Conservation (phyloP, 2,113 vertebrate species). For the Sylvicapra grimmia region DNA sequence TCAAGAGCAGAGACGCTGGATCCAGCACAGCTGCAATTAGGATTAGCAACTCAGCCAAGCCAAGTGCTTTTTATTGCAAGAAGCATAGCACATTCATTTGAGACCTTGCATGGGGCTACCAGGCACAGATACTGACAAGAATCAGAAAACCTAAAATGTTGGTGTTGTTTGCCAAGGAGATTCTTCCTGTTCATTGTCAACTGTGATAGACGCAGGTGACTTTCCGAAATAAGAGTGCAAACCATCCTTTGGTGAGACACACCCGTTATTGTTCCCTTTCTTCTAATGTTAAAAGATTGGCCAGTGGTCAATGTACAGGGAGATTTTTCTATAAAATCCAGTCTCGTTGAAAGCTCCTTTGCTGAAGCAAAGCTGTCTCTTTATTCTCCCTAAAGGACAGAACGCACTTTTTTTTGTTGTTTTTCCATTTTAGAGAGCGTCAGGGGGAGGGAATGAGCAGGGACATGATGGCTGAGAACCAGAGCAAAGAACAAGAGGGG, state of each 20-base stretch:
- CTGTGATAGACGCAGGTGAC: neutral
- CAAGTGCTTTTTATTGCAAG: neutral
- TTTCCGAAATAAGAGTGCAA: neutral
- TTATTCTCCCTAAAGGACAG: neutral
- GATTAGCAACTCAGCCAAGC: neutral
- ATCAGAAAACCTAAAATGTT: neutral
- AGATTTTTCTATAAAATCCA: neutral
- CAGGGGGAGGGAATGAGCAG: neutral
- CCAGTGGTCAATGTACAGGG: neutral
- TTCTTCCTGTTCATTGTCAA: neutral
- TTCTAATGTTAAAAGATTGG: neutral
- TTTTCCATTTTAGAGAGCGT: neutral
- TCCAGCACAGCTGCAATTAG: neutral
- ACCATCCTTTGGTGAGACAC: neutral
- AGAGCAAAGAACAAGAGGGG: neutral
- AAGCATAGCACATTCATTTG: neutral
- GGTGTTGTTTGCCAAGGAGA: neutral
- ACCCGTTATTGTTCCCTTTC: neutral
- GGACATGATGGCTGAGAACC: rapidly evolving
- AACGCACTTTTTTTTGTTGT: neutral
- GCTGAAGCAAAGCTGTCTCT: neutral
- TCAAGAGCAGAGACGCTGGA: neutral
- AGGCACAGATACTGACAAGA: neutral
- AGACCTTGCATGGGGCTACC: neutral
- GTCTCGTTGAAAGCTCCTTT: neutral